phyloP scores from a whole-genome alignment of 2,888 invertebrate species.

The Myopa tessellatipennis region DNA sequence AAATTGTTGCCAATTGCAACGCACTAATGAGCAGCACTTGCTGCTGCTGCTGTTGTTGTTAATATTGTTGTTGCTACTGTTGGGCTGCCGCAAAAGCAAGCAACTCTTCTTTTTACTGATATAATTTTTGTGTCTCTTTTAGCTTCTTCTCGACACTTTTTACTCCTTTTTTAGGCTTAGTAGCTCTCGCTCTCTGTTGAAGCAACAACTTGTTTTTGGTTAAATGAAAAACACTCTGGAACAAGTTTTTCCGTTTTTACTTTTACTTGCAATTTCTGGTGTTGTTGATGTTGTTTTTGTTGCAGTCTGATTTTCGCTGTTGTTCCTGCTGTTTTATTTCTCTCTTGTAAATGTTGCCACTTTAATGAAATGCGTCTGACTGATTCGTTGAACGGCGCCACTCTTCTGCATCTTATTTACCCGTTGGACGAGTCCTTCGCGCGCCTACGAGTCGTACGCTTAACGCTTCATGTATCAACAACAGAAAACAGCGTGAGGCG shows the following conservation, averaged over 20 bases:
- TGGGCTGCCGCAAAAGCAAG: background rate
- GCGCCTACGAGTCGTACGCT: too few relatives aligned
- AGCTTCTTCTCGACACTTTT: too few relatives aligned
- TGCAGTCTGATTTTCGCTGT: too few relatives aligned
- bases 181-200: background rate
- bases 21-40: slow-evolving; percentile 7
- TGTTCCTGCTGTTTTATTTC: background rate
- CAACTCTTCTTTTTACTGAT: background rate
- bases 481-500: too few relatives aligned
- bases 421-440: too few relatives aligned
- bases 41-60: background rate
- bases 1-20: slow-evolving; percentile 24
- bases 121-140: too few relatives aligned
- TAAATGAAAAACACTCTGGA: background rate
- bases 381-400: too few relatives aligned
- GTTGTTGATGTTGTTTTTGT: background rate
- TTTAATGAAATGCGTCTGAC: too few relatives aligned
- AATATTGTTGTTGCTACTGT: background rate
- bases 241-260: slow-evolving; percentile 1
- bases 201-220: too few relatives aligned
- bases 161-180: background rate
- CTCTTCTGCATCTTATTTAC: too few relatives aligned
- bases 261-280: background rate
- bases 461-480: too few relatives aligned
- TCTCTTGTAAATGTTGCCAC: background rate